Base-by-base conservation (phyloP, 2,888 invertebrate genomes). In the Microplitis manilae region DNA sequence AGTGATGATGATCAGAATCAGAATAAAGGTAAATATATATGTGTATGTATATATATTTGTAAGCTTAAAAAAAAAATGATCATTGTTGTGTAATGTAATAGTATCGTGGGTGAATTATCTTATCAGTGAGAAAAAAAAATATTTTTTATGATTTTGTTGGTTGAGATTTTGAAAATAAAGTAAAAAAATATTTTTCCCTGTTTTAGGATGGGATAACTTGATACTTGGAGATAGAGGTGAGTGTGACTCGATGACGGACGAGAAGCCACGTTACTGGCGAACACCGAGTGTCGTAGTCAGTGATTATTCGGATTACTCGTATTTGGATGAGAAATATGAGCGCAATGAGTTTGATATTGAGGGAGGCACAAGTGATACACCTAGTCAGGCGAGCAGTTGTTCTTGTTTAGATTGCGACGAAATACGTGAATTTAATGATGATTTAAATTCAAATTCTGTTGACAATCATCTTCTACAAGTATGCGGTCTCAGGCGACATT, bases 251-350 rank as follows among this genome's bases (percentile, higher is more conserved):
- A 84, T 77, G 38, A 88, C 87, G 68, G 89, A 86, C 30, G 50
- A 50, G 50, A 84, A 83, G 71, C 88, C 88, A 0, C 83, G 93
- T 5, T 95, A 94, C 84, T 95, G 95, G 89, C 91, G 96, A 78
- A 96, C 96, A 0, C 96, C 96, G 0, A 96, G 96, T 75, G 96
- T 96, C 68, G 96, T 96, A 2, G 95, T 96, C 64, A 96, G 96
- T 86, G 96, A 96, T 88, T 96, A 96, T 86, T 96, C 96, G 0
- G 96, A 96, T 85, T 96, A 94, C 85, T 89, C 88, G 20, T 89
- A 88, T 81, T 75, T 87, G 41, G 89, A 89, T 40, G 89, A 89
- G 73, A 86, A 85, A 15, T 85, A 85, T 64, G 89, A 89, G 61
- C 84, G 88, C 38, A 87, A 84, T 75, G 87, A 89, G 77, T 79